Percentiles rank a stretch among this genome's conserved stretches.
These are phyloP conservation scores for Papilio helenus DNA, from an alignment of 1,140 invertebrate species.

Conservation along the genomic window DNA sequence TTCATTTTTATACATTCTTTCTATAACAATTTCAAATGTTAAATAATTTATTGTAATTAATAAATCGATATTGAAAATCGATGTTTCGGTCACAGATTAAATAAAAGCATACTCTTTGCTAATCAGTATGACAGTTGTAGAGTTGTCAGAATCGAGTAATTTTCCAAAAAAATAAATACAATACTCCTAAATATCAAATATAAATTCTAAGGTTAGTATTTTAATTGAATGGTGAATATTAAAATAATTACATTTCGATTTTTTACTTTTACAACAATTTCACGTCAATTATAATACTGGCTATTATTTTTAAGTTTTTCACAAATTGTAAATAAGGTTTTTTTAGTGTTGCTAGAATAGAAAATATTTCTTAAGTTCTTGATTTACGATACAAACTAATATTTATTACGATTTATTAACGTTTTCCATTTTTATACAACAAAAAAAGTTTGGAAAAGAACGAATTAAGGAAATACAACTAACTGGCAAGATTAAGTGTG, in stretches of 20 bases:
- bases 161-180: slow-evolving; percentile 14
- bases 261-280: slow-evolving; percentile 41
- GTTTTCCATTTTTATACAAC: slow-evolving; percentile 43
- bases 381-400: slow-evolving; percentile 35
- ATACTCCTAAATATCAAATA: slow-evolving; percentile 36
- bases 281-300: slow-evolving; percentile 37
- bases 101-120: not conserved
- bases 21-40: slow-evolving; percentile 4
- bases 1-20: slow-evolving; percentile 35
- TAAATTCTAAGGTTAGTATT: slow-evolving; percentile 47
- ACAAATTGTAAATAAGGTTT: slow-evolving; percentile 37
- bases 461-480: slow-evolving; percentile 55
- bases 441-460: slow-evolving; percentile 44
- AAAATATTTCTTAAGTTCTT: slow-evolving; percentile 34
- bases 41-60: not conserved
- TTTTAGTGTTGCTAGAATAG: slow-evolving; percentile 26
- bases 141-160: not conserved
- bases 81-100: not conserved
- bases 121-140: not conserved
- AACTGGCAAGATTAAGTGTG: slow-evolving; percentile 72
- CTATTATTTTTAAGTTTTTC: slow-evolving; percentile 25
- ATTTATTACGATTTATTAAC: slow-evolving; percentile 39
- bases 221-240: slow-evolving; percentile 46
- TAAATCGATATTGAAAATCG: not conserved
- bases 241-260: slow-evolving; percentile 43